phyloP scores from a whole-genome alignment of 2,113 vertebrate genomes.

The Phrynocephalus versicolor region DNA sequence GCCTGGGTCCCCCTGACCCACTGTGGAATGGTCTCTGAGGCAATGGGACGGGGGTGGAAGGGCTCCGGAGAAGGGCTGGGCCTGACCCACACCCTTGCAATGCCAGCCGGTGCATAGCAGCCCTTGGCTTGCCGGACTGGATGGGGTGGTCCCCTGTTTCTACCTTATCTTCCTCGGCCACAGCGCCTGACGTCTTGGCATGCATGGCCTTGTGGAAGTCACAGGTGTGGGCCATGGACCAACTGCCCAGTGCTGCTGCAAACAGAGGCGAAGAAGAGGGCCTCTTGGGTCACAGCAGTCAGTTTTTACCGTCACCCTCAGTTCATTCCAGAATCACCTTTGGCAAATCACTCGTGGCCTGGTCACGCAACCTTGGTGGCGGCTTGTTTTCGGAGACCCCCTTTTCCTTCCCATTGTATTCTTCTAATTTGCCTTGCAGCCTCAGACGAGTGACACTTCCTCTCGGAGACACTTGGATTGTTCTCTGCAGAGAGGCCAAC shows the following conservation, averaged over 20 bases:
- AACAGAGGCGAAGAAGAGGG: too few species aligned
- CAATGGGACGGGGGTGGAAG: too few species aligned
- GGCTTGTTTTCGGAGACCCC: neutral
- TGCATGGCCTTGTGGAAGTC: too few species aligned
- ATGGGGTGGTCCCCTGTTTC: too few species aligned
- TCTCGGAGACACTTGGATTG: neutral
- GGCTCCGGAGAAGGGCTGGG: too few species aligned
- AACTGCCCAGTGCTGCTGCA: too few species aligned
- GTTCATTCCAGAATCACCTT: neutral
- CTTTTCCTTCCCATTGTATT: neutral
- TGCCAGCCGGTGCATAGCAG: too few species aligned
- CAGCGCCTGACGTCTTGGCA: too few species aligned
- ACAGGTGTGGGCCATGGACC: too few species aligned
- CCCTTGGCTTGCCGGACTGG: too few species aligned
- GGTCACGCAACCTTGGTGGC: neutral
- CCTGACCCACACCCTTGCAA: too few species aligned
- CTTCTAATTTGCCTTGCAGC: neutral
- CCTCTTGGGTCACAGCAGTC: neutral
- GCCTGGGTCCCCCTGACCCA: neutral
- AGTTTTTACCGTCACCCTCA: neutral
- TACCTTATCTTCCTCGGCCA: too few species aligned
- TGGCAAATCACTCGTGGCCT: neutral
- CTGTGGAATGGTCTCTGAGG: neutral
- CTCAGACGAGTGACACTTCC: neutral
- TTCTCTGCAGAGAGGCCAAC: neutral